Percentiles rank a stretch among this genome's conserved stretches.
These are phyloP conservation scores for Harpegnathos saltator DNA, from an alignment of 1,140 invertebrate species.

Conservation along the genomic window DNA sequence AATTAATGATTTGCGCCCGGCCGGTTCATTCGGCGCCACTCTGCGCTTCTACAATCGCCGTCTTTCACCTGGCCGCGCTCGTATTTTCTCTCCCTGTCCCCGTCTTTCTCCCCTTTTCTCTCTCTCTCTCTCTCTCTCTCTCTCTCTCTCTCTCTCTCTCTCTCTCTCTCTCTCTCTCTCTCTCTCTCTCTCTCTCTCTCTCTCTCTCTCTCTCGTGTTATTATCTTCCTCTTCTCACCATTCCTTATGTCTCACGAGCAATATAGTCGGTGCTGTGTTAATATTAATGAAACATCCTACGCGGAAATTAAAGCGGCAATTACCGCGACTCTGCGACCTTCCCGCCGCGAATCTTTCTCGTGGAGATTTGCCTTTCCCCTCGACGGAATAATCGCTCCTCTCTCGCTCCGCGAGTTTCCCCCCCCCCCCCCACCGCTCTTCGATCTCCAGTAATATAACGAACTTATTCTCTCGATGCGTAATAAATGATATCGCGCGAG, in stretches of 20 bases:
- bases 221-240: too few species aligned
- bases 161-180: not conserved
- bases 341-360: not conserved
- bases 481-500: constrained; percentile 27
- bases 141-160: too few species aligned
- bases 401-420: constrained; percentile 4
- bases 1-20: constrained; percentile 61
- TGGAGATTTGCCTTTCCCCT: not conserved
- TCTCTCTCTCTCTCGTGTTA: too few species aligned
- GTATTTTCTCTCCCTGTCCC: not conserved
- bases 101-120: not conserved
- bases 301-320: constrained; percentile 49
- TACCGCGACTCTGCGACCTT: not conserved
- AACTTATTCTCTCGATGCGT: too few species aligned
- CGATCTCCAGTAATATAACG: not conserved
- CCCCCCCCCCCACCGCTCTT: not conserved
- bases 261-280: constrained; percentile 13
- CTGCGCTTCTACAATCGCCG: not conserved
- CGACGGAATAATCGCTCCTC: not conserved
- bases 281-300: constrained; percentile 58
- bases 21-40: constrained; percentile 14
- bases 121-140: not conserved
- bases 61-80: not conserved
- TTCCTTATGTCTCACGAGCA: too few species aligned
- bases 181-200: not conserved